Percentiles rank a stretch among this genome's conserved stretches.
Evolutionary conservation across 2,113 vertebrate species (phyloP).

Genomic region (Columba janthina): DNA sequence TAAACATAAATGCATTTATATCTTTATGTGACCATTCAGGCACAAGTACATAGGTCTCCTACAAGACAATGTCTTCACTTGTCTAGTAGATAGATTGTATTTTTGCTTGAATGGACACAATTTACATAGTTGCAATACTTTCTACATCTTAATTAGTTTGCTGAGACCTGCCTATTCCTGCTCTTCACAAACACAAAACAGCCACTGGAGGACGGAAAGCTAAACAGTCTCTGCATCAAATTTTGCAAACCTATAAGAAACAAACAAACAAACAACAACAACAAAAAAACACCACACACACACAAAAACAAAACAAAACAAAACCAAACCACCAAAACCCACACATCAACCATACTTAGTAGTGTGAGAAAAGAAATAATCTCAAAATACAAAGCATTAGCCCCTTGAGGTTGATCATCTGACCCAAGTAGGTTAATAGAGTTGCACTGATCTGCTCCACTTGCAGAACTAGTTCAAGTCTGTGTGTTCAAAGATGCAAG

Average conservation of each 20-base stretch:
- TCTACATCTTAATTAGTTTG: not conserved
- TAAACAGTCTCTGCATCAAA: not conserved
- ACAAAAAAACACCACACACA: no score
- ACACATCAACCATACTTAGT: not conserved
- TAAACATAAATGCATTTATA: not conserved
- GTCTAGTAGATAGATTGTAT: not conserved
- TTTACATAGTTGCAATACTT: not conserved
- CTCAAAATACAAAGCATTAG: not conserved
- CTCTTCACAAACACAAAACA: not conserved
- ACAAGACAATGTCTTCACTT: not conserved
- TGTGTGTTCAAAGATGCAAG: not conserved
- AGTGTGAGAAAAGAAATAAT: not conserved
- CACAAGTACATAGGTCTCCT: not conserved
- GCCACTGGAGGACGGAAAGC: not conserved
- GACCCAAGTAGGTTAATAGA: not conserved
- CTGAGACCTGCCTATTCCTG: not conserved
- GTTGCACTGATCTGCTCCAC: not conserved
- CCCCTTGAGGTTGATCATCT: not conserved
- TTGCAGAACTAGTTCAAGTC: constrained; percentile 1
- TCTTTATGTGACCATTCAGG: not conserved
- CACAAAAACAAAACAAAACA: no score
- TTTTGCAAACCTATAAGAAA: not conserved
- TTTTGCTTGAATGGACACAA: not conserved
- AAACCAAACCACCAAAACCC: no score
- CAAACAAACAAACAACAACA: no score